Evolutionary conservation across 2,113 vertebrate species (phyloP).

Genomic region (Rattus norvegicus): DNA sequence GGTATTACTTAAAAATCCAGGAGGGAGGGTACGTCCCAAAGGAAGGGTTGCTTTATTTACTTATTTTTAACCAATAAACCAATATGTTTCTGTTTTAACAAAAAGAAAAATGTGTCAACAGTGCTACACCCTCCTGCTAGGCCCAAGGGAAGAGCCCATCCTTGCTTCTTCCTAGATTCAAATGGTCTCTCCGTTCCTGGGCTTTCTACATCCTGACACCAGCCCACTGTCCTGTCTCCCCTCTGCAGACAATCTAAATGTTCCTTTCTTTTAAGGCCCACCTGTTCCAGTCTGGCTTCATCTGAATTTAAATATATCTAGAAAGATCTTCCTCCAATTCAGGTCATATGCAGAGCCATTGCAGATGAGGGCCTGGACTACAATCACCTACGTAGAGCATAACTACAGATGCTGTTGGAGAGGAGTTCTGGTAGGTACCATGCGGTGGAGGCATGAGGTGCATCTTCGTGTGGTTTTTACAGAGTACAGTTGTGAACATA

Average conservation of each 20-base stretch:
- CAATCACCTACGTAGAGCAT: not conserved
- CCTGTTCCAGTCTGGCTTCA: not conserved
- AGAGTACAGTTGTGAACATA: not conserved
- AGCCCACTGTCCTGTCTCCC: not conserved
- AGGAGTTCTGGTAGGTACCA: too few species aligned
- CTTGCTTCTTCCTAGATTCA: not conserved
- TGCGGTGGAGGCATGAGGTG: fast-evolving
- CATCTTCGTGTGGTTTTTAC: not conserved
- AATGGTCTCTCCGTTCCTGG: not conserved
- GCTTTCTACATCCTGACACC: not conserved
- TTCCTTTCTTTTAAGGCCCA: not conserved
- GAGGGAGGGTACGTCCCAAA: constrained; percentile 57
- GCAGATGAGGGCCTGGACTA: not conserved
- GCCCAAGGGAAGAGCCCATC: not conserved
- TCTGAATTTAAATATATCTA: not conserved
- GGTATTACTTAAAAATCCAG: constrained; percentile 44
- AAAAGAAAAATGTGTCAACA: not conserved
- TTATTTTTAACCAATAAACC: constrained; percentile 48
- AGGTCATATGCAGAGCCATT: not conserved
- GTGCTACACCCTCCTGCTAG: not conserved
- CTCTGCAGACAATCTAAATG: not conserved
- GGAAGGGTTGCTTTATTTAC: not conserved
- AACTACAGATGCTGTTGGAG: not conserved
- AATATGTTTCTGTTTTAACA: constrained; percentile 55
- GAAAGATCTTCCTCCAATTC: not conserved